Evolutionary conservation across 2,113 vertebrate species (phyloP).

Genomic region (Conger conger): DNA sequence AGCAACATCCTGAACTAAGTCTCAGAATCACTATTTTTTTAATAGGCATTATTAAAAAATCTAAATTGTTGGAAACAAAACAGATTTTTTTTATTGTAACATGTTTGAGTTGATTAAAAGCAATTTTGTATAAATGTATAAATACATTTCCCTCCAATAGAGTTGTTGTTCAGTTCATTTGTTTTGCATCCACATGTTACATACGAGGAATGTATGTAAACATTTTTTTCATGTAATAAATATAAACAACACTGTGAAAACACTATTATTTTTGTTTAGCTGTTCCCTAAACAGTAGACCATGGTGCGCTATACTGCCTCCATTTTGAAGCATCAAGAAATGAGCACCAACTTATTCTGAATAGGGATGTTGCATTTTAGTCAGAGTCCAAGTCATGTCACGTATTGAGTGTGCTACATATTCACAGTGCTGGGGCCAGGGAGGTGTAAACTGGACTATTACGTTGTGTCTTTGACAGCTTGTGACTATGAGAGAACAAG

Average conservation of each 20-base stretch:
- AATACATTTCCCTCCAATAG: too few species aligned
- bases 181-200: too few species aligned
- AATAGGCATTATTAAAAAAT: too few species aligned
- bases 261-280: conserved; percentile 6
- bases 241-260: not conserved
- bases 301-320: not conserved
- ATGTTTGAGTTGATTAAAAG: too few species aligned
- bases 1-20: too few species aligned
- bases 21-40: too few species aligned
- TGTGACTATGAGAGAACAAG: not conserved
- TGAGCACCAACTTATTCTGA: not conserved
- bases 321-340: not conserved
- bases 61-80: too few species aligned
- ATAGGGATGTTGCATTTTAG: conserved; percentile 38
- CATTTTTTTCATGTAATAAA: not conserved
- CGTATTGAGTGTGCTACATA: conserved; percentile 43
- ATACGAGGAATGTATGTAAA: too few species aligned
- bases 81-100: too few species aligned
- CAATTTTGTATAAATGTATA: too few species aligned
- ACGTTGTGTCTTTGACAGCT: not conserved
- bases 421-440: not conserved
- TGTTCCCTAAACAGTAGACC: not conserved
- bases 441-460: not conserved
- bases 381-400: conserved; percentile 27
- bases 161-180: too few species aligned